phyloP scores from a whole-genome alignment of 1,140 invertebrate species.

The Tetramorium parvispinum region DNA sequence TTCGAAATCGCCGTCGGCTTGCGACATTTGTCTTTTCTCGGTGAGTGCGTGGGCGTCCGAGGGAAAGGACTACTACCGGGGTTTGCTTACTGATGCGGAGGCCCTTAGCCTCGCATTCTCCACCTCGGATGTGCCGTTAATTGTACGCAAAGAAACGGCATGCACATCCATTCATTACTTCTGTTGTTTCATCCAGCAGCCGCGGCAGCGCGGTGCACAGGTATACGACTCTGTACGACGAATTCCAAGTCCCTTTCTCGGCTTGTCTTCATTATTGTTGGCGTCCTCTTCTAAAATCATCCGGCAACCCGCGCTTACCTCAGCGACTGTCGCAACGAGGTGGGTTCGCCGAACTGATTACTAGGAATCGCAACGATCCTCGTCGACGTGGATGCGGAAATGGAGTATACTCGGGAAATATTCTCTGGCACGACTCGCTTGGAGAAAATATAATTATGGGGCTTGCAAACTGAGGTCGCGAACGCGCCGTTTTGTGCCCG shows the following conservation, averaged over 20 bases:
- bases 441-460: constrained; percentile 38
- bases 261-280: constrained; percentile 54
- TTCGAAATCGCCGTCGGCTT: constrained; percentile 27
- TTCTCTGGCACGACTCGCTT: not conserved
- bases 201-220: not conserved
- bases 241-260: constrained; percentile 60
- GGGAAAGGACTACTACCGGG: constrained; percentile 21
- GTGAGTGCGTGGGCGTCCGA: not conserved
- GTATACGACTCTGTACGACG: constrained; percentile 9
- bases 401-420: constrained; percentile 23
- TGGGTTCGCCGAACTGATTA: constrained; percentile 67
- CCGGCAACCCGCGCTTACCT: constrained; percentile 61
- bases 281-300: constrained; percentile 64
- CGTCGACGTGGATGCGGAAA: constrained; percentile 40
- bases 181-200: not conserved
- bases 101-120: constrained; percentile 40
- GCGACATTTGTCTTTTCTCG: constrained; percentile 20
- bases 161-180: constrained; percentile 57
- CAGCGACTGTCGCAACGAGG: constrained; percentile 44
- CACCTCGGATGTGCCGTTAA: constrained; percentile 62
- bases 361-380: constrained; percentile 52
- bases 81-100: not conserved
- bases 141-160: constrained; percentile 53
- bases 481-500: not conserved
- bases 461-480: not conserved